Percentiles rank a stretch among this genome's conserved stretches.
phyloP scores from a whole-genome alignment of 2,113 vertebrate genomes.

The Neolamprologus tretocephalus region DNA sequence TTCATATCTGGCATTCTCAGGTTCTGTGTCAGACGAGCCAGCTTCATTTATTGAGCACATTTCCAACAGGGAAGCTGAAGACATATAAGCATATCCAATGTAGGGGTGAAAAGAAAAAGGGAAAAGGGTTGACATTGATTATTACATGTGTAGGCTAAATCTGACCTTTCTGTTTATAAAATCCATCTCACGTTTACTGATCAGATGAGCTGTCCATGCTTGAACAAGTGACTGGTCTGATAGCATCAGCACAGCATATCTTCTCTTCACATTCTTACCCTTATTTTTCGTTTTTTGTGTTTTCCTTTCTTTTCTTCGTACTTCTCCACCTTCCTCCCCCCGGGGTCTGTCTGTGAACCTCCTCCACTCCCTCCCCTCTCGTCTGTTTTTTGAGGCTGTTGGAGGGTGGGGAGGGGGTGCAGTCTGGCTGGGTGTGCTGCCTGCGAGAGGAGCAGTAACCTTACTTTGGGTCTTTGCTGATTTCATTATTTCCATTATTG shows the following conservation, averaged over 20 bases:
- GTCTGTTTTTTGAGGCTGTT: neutral
- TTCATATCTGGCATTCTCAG: neutral
- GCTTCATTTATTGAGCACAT: neutral
- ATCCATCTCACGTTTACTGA: neutral
- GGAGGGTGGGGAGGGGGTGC: neutral
- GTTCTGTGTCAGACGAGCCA: neutral
- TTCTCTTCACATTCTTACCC: neutral
- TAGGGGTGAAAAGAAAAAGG: neutral
- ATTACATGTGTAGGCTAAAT: neutral
- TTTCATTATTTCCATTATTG: conserved; percentile 67
- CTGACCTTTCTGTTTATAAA: neutral
- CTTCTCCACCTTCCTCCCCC: neutral
- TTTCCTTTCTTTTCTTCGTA: neutral
- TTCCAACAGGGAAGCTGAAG: neutral
- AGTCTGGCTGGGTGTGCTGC: conserved; percentile 25
- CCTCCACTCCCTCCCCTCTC: neutral
- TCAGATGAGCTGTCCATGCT: neutral
- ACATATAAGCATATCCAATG: neutral
- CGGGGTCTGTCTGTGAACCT: neutral
- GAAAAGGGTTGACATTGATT: neutral
- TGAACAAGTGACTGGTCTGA: neutral
- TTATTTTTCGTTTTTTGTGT: neutral
- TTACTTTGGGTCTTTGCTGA: conserved; percentile 56
- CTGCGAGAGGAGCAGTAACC: conserved; percentile 30
- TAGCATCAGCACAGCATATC: neutral